Conservation (phyloP, 2,888 invertebrate genomes). For the Sesia bembeciformis region DNA sequence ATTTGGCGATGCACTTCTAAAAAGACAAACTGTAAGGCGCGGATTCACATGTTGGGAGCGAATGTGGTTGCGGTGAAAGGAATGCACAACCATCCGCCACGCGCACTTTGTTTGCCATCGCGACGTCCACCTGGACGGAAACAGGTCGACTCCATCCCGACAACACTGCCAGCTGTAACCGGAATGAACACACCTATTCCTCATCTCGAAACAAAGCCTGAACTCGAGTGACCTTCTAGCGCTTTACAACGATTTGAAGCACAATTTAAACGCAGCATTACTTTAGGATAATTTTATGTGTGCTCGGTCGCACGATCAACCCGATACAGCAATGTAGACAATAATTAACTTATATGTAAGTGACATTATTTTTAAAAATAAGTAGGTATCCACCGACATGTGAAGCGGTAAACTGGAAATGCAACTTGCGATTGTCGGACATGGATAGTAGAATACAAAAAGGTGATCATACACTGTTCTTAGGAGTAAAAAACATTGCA, state of each 20-base stretch:
- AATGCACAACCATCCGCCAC: slow-evolving; percentile 68
- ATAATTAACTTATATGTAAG: too few species aligned
- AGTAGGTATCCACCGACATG: too few species aligned
- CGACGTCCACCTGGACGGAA: slow-evolving; percentile 24
- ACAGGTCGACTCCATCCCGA: slow-evolving; percentile 15
- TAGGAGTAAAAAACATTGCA: too few species aligned
- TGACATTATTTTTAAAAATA: too few species aligned
- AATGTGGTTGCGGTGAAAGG: slow-evolving; percentile 68
- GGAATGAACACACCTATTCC: background rate
- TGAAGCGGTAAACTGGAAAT: too few species aligned
- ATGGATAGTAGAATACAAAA: too few species aligned
- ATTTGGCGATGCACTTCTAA: slow-evolving; percentile 72
- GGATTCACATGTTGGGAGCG: slow-evolving; percentile 65
- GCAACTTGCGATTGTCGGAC: too few species aligned
- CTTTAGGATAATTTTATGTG: background rate
- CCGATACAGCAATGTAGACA: too few species aligned
- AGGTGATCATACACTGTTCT: too few species aligned
- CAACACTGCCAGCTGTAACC: background rate
- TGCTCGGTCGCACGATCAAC: too few species aligned
- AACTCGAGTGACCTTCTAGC: slow-evolving; percentile 1
- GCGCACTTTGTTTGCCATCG: slow-evolving; percentile 37
- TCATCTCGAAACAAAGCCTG: background rate
- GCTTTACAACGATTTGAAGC: background rate
- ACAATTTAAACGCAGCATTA: background rate
- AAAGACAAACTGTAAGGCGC: slow-evolving; percentile 69